Base-by-base conservation (phyloP, 2,888 invertebrate species). In the Lissonota sp. region DNA sequence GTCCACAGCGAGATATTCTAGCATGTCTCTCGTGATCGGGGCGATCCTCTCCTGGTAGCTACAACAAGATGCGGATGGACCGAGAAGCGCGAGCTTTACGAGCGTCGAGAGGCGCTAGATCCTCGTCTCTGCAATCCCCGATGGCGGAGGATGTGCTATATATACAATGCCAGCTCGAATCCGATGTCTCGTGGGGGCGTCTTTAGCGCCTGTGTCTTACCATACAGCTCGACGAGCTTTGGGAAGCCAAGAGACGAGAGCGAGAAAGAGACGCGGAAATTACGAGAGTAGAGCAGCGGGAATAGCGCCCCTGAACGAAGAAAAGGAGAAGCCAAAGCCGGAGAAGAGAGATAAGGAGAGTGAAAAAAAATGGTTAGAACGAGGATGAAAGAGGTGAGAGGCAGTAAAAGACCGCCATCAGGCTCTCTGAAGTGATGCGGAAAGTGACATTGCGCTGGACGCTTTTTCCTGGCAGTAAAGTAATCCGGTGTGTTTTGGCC, bases 51-150 rank as follows among this genome's bases (percentile, higher is more conserved):
- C 64, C n/a, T n/a, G 64, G 26, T 26, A 73, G 53, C 55, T 58
- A 55, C 55, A 12, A 1, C 12, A 55, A 26, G 26, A 26, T n/a
- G 53, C 55, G 14, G 10, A n/a, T 14, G 51, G 53, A n/a, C 64
- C 69, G 26, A 64, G 60, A 51, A 42, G 53, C 55, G 40, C 57
- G 49, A 49, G 57, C 46, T 81, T 78, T 78, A 81, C 70, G 81
- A 81, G 73, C 74, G 64, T 78, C 64, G 66, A 40, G 78, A 78
- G 64, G 66, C 73, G 78, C 70, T 78, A 70, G 70, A 81, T 74
- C 70, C 73, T 78, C 64, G 63, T 77, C 53, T 58, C 40, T 44
- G 72, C 26, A 14, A 42, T 58, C 66, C 66, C 58, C 37, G n/a
- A 49, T 51, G 63, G 63, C 63, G 40, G 58, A 26, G 3, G 26